Evolutionary conservation across 2,113 vertebrate genomes (phyloP), one percentile per base, ranked within the genome.

Genomic region (Elaphurus davidianus): DNA sequence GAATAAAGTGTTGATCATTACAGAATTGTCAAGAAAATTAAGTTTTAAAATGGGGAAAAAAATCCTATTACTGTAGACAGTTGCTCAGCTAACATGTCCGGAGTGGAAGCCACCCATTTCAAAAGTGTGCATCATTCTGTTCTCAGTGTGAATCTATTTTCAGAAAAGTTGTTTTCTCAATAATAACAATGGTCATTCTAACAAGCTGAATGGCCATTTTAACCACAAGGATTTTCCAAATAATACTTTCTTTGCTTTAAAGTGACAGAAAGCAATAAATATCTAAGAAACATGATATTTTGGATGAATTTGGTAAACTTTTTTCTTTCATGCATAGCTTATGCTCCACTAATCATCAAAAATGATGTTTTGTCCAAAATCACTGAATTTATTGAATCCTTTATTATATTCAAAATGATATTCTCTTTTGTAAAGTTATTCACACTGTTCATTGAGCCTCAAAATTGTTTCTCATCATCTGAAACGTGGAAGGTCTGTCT

Each of bases 401-500:
- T 98, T 98, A 98, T 95, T 97, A 96, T 98, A 98, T 98, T 98
- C 98, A 98, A 99, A 99, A 98, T 98, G 98, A 98, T 90, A 98
- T 97, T 98, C 50, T 33, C 87, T 98, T 98, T 98, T 96, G 94
- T 97, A 78, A 92, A 91, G 93, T 97, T 52, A 50, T 64, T 76
- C 82, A 97, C 27, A 94, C 98, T 98, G 95, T 98, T 98, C 96
- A 93, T 59, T 93, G 97, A 98, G 96, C 97, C 97, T 99, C 97
- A 98, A 98, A 99, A 99, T 98, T 98, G 96, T 97, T 98, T 98
- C 98, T 98, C 99, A 98, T 98, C 97, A 98, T 97, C 97, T 98
- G 96, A 98, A 98, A 97, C 94, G 81, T 62, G 78, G 92, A 97
- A 92, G 57, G 89, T 95, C 96, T 97, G 89, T 98, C 93, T 76